Percentiles rank a stretch among this genome's conserved stretches.
These are phyloP conservation scores for Aphelenchoides bicaudatus DNA, from an alignment of 2,888 invertebrate species.

Conservation along the genomic window DNA sequence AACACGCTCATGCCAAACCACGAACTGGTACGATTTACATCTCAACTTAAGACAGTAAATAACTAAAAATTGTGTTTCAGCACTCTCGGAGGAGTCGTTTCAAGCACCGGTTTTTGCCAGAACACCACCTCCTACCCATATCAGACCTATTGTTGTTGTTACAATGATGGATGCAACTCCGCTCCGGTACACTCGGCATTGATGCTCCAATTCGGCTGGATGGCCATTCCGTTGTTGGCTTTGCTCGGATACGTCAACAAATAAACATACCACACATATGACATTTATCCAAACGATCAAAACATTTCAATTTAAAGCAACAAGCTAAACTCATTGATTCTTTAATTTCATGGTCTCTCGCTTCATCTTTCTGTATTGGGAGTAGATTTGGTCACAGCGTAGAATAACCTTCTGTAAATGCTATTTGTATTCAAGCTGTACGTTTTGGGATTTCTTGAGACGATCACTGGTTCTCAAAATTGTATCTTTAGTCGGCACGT, in stretches of 20 bases:
- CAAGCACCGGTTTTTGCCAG: conserved; percentile 7
- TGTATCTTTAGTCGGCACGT: no score
- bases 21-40: conserved; percentile 23
- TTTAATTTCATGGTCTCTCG: no score
- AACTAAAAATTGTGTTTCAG: neutral
- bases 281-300: no score
- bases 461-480: no score
- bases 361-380: no score
- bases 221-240: conserved; percentile 1
- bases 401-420: no score
- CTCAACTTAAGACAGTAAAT: neutral
- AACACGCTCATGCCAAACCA: conserved; percentile 19
- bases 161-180: neutral
- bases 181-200: conserved; percentile 7
- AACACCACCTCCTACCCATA: conserved; percentile 11
- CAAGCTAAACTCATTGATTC: no score
- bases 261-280: no score
- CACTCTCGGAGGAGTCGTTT: conserved; percentile 10
- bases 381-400: no score
- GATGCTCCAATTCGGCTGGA: conserved; percentile 5
- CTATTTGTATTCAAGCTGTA: no score
- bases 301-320: no score
- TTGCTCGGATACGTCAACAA: neutral
- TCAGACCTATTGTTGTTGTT: neutral
- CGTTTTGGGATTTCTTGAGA: no score